These are phyloP conservation scores for Microcebus griseorufus DNA, from an alignment of 2,113 vertebrate genomes.

Conservation along the genomic window DNA sequence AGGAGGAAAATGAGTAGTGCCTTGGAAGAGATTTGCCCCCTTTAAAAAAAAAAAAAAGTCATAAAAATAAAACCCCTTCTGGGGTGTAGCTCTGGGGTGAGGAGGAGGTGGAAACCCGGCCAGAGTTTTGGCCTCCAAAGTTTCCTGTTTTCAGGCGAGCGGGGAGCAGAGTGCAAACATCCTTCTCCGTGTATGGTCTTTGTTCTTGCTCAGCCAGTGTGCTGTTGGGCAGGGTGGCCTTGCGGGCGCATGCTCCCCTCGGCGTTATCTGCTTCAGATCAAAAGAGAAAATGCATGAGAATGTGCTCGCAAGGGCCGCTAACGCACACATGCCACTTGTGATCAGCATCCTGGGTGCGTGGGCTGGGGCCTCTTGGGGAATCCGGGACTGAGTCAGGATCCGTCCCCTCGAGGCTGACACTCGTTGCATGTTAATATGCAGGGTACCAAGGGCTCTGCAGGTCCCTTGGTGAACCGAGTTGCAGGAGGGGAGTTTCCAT, in stretches of 20 bases:
- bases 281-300: slow-evolving; percentile 64
- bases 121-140: background rate
- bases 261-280: slow-evolving; percentile 66
- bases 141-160: slow-evolving; percentile 71
- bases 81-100: slow-evolving; percentile 1
- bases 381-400: background rate
- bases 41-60: background rate
- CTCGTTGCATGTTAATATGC: background rate
- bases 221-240: slow-evolving; percentile 58
- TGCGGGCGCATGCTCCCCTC: slow-evolving; percentile 18
- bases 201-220: slow-evolving; percentile 78
- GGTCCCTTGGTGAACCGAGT: background rate
- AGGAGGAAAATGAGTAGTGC: background rate
- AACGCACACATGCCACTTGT: slow-evolving; percentile 55
- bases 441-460: rapidly evolving
- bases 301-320: background rate
- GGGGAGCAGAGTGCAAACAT: slow-evolving; percentile 67
- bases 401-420: background rate
- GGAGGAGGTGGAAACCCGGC: slow-evolving; percentile 22
- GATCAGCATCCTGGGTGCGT: slow-evolving; percentile 30
- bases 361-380: background rate
- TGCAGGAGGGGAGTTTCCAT: background rate
- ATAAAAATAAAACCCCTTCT: slow-evolving; percentile 27
- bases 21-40: background rate
- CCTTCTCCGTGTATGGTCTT: slow-evolving; percentile 60